Evolutionary conservation across 2,113 vertebrate genomes (phyloP), one percentile per base, ranked within the genome.

Genomic region (Tauraco erythrolophus): DNA sequence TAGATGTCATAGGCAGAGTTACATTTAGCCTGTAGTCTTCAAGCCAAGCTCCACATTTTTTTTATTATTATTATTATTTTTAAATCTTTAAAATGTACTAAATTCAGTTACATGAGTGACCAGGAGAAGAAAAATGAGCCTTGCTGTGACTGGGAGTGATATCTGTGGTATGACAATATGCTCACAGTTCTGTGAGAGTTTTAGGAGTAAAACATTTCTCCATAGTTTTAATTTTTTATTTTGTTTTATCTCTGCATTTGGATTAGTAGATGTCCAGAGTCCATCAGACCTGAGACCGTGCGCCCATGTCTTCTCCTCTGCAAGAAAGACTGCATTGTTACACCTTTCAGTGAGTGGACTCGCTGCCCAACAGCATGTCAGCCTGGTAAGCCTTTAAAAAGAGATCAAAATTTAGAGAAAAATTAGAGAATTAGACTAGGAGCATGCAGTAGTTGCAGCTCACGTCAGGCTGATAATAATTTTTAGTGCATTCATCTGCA

Each of bases 271-370:
- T 99, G 99, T 94, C 98, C 99, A 30, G 99, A 99, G 82, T 99
- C 98, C 28, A 75, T 98, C n/a, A 98, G 98, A 31, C 99, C 99
- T 0, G 98, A 99, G 97, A 98, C 97, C 0, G 58, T 98, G 65
- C 98, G 96, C 7, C 97, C 99, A 2, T 99, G 99, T 94, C 96
- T 98, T n/a, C 98, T 99, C 8, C 98, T 98, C 22, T 99, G 99
- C 97, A 99, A 98, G 97, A 99, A 96, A 82, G 99, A 99, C 96
- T 99, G 99, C 62, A 16, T 99, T 10, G 99, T 99, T 60, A 99
- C 99, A 0, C 98, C 98, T 31, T 99, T 99, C 98, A 99, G 99
- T 19, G 99, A 99, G 97, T 99, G 99, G 99, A 99, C 98, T 3
- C 92, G 84, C 65, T 99, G 99, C 87, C 99, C 99, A 1, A 97